Evolutionary conservation across 2,888 invertebrate species (phyloP).

Genomic region (Leptarthrus brevirostris): DNA sequence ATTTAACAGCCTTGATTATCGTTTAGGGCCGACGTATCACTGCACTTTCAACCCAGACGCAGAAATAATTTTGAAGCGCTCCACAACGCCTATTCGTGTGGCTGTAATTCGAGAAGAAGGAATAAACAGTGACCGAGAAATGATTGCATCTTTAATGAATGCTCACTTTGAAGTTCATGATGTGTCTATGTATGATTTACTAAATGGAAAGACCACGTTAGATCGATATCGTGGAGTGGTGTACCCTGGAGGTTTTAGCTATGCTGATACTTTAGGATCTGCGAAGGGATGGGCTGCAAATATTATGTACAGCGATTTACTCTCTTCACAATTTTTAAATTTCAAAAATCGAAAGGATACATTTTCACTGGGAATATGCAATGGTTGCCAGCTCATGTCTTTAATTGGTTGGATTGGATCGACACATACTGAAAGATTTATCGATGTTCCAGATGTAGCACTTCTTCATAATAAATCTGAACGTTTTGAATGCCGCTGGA

Average conservation of each 20-base stretch:
- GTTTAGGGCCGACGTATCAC: constrained; percentile 79
- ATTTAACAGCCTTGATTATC: constrained; percentile 74
- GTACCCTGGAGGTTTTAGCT: constrained; percentile 98
- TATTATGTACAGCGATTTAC: constrained; percentile 80
- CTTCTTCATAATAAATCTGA: constrained; percentile 90
- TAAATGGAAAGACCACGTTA: constrained; percentile 76
- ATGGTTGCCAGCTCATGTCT: constrained; percentile 97
- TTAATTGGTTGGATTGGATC: constrained; percentile 89
- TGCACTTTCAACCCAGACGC: constrained; percentile 78
- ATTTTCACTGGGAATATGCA: constrained; percentile 97
- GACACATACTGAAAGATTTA: constrained; percentile 57
- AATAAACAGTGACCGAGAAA: constrained; percentile 94
- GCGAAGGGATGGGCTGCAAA: constrained; percentile 98
- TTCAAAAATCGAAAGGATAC: constrained; percentile 84
- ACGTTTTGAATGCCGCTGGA: constrained; percentile 84
- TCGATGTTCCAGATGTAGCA: constrained; percentile 72
- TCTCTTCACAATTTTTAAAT: constrained; percentile 80
- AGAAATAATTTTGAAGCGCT: constrained; percentile 64
- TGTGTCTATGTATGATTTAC: constrained; percentile 92
- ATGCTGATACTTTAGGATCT: constrained; percentile 95
- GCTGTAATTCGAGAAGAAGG: constrained; percentile 97
- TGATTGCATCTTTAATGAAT: constrained; percentile 89
- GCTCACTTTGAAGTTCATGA: constrained; percentile 94
- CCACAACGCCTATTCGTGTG: constrained; percentile 72
- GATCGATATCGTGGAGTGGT: constrained; percentile 88